Evolutionary conservation across 1,140 invertebrate genomes (phyloP), one percentile per base, ranked within the genome.

Genomic region (Bombus impatiens): DNA sequence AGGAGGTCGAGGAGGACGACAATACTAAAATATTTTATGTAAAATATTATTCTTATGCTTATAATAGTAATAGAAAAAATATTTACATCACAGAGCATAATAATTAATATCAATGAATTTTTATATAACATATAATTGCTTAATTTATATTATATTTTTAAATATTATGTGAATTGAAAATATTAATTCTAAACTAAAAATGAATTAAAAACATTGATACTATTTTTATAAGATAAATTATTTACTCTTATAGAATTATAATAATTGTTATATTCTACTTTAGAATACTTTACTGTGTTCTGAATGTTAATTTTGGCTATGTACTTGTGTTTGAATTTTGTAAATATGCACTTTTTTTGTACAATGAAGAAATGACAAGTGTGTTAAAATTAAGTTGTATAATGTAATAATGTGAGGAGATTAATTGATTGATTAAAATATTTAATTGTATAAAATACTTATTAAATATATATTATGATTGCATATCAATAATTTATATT

Each of bases 1-100:
- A 35, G 89, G 92, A 78, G 75, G 89, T 22, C 81, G 90, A 83
- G 83, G 88, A 71, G 78, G 82, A 65, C 67, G 80, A 82, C 88
- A 90, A 67, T 89, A 92, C 15, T 90, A 35, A 90, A 82, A 15
- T 15, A 32, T 22, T 68, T 59, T 40, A 22, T 79, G 5, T 82
- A 53, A 84, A 72, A 71, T 71, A 84, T 72, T n/a, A 35, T 71
- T 59, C 37, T 53, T 59, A 44, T 57, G 76, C 53, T 57, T 22
- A 10, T 32, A 47, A 75, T 44, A 15, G 22, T 78, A 42, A 71
- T 28, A 44, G 28, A 40, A 32, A 71, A 37, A 4, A 40, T 79
- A 25, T 44, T 71, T 79, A 18, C 83, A 79, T 79, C 35, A 80
- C n/a, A 32, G 8, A 70, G 65, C 37, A 57, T 84, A 84, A 59